Conservation (phyloP, 35 echinoderm and acorn worm genomes). For the Ophiothrix spiculata region DNA sequence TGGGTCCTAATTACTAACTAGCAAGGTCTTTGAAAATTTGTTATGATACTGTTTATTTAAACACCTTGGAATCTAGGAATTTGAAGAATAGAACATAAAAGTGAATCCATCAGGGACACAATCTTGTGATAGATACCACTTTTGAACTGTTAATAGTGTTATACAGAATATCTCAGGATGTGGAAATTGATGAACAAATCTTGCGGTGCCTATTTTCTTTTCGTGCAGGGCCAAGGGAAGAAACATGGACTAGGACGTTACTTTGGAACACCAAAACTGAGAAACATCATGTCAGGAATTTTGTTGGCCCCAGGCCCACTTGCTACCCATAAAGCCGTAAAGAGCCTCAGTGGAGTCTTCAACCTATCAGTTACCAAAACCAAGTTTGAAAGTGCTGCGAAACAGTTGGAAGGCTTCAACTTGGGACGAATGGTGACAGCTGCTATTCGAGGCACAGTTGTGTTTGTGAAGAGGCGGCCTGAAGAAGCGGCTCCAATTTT, state of each 20-base stretch:
- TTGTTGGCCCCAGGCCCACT: background rate
- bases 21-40: too few relatives aligned
- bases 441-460: background rate
- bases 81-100: too few relatives aligned
- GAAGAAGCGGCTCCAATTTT: background rate
- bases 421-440: background rate
- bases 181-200: too few relatives aligned
- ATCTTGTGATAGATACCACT: too few relatives aligned
- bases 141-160: too few relatives aligned
- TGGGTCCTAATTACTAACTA: too few relatives aligned
- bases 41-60: too few relatives aligned
- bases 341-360: background rate
- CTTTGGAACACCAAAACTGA: background rate
- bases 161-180: too few relatives aligned
- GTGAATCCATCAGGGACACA: too few relatives aligned
- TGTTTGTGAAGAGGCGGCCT: background rate
- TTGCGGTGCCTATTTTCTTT: slow-evolving; percentile 12
- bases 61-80: too few relatives aligned
- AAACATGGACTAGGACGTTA: slow-evolving; percentile 3
- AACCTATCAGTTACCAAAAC: background rate
- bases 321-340: background rate
- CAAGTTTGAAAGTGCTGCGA: background rate
- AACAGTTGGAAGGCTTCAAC: background rate
- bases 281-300: background rate
- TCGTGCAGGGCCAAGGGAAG: background rate